Base-by-base conservation (phyloP, 2,797 vertebrate species). In the Coilia nasus region DNA sequence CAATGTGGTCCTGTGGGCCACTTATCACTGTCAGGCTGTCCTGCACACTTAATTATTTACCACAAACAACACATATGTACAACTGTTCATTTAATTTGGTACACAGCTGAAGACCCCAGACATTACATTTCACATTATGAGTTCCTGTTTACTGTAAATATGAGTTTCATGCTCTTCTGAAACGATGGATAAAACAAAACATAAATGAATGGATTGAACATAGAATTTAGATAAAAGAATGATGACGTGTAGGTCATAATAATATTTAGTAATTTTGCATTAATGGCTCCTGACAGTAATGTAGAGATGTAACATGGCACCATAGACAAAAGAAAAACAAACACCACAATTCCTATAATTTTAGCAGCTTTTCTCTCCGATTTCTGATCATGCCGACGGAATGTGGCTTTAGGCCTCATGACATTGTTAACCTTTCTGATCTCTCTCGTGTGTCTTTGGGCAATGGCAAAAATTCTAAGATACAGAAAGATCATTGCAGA, bases 121-220 rank as follows among this genome's bases (percentile, higher is more conserved):
- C 19, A 60, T 1, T 60, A n/a, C 57, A 60, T 21, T 60, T 60
- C 57, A 6, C 57, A 60, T n/a, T 21, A n/a, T 41, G 35, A 41
- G 35, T 41, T 2, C 2, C 2, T 2, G 35, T 2, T 41, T 41
- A 60, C 4, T 60, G 62, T 64, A 12, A 64, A 25, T 25, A 64
- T 25, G 9, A 64, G 7, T 9, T 25, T 28, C 7, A 64, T 64
- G 62, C 62, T 25, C n/a, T 64, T 64, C 25, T 64, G n/a, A 91
- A 98, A 97, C 95, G 96, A 97, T 11, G 90, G 91, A 83, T 97
- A 97, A 91, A 97, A 97, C 91, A 97, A 97, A 3, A 95, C 96
- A 86, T 97, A 98, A 89, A 97, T 92, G 54, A 97, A 91, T 14
- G 97, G 97, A 83, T 97, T 98, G 41, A 97, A 91, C 35, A 94